These are phyloP conservation scores for Rhorus exstirpatorius DNA, from an alignment of 2,888 invertebrate species.

Conservation along the genomic window DNA sequence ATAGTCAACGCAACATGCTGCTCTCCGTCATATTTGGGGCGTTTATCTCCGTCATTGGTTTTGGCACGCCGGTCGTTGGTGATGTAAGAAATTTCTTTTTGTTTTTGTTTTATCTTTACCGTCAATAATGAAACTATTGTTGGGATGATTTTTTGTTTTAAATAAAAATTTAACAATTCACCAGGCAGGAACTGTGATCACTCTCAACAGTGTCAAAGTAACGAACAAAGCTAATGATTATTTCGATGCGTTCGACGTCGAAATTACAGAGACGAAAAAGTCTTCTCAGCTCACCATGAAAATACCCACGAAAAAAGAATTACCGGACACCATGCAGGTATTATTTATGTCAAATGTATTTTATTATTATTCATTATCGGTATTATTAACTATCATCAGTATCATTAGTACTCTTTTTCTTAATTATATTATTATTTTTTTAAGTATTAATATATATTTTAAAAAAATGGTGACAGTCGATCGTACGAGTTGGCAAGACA, in stretches of 20 bases:
- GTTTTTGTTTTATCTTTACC: not conserved
- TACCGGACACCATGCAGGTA: slow-evolving; percentile 50
- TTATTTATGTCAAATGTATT: not conserved
- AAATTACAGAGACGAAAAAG: slow-evolving; percentile 1
- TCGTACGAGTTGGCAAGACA: too few species aligned
- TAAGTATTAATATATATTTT: too few species aligned
- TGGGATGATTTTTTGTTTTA: not conserved
- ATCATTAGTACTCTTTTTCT: too few species aligned
- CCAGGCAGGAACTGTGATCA: slow-evolving; percentile 20
- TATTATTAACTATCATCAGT: too few species aligned
- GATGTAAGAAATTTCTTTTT: slow-evolving; percentile 62
- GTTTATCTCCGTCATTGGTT: slow-evolving; percentile 26
- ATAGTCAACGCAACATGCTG: slow-evolving; percentile 33
- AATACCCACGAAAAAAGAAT: slow-evolving; percentile 39
- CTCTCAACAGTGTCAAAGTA: not conserved
- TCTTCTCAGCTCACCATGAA: slow-evolving; percentile 22
- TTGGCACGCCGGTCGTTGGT: slow-evolving; percentile 45
- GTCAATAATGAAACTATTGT: not conserved
- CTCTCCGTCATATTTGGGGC: slow-evolving; percentile 2
- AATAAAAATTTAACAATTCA: not conserved
- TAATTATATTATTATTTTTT: too few species aligned
- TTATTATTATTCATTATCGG: not conserved
- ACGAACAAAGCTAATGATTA: slow-evolving; percentile 31
- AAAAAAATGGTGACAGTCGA: too few species aligned
- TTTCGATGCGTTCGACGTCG: slow-evolving; percentile 4